A percentile compares a stretch with the other conserved stretches of the same genome.
These are phyloP conservation scores for Micrastur ruficollis DNA, from an alignment of 2,797 vertebrate species.

Conservation along the genomic window DNA sequence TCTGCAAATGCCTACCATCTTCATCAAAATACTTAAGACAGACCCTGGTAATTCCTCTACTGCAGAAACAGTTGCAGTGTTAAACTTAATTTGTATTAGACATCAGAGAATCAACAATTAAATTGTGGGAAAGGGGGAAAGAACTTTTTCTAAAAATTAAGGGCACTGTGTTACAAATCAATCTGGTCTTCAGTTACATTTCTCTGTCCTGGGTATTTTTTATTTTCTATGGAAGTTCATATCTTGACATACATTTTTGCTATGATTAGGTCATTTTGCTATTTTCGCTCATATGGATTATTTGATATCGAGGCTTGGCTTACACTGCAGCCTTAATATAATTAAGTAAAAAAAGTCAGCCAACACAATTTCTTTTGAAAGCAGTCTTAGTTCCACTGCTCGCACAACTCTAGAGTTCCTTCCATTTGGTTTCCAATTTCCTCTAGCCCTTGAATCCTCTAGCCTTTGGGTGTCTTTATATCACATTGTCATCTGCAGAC, in stretches of 20 bases:
- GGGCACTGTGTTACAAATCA: not conserved
- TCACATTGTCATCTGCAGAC: not conserved
- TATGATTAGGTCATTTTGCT: not conserved
- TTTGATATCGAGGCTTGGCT: not conserved
- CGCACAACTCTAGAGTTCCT: not conserved
- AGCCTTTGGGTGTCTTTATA: not conserved
- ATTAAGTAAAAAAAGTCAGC: not conserved
- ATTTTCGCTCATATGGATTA: not conserved
- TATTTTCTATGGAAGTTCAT: not conserved
- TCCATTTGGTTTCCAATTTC: not conserved
- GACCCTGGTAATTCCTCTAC: not conserved
- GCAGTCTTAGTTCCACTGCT: not conserved
- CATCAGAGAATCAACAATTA: not conserved
- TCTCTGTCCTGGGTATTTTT: not conserved
- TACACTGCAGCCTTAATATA: not conserved
- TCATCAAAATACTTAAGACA: not conserved
- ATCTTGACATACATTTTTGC: not conserved
- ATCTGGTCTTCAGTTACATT: not conserved
- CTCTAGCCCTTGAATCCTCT: not conserved
- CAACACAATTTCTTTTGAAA: not conserved
- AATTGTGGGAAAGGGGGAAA: not conserved
- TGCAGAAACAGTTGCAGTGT: not conserved
- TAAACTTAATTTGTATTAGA: not conserved
- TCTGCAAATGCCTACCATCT: not conserved
- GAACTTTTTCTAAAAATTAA: not conserved